Conservation (phyloP, 30 jellyfish, hydroid and myxozoan species). For the Rhopilema esculentum region DNA sequence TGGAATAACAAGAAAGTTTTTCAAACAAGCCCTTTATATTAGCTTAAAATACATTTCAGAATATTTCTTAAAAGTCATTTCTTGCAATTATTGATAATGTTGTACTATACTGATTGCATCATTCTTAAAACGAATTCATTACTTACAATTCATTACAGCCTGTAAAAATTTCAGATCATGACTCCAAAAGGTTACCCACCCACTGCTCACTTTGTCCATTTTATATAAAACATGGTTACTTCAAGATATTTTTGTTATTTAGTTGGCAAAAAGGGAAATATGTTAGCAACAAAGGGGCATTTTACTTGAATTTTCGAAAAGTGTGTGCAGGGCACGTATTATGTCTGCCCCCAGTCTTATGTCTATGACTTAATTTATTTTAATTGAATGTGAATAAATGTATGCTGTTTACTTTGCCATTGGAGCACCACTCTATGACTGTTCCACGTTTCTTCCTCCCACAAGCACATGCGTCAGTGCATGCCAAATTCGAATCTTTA, state of each 20-base stretch:
- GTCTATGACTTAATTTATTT: not conserved
- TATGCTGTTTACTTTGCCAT: conserved; percentile 28
- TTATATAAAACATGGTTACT: not conserved
- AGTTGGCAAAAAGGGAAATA: not conserved
- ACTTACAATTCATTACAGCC: not conserved
- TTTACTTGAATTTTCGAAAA: too few relatives aligned
- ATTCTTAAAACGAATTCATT: too few relatives aligned
- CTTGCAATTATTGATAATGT: not conserved
- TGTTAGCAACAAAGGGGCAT: not conserved
- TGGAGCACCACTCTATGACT: conserved; percentile 43
- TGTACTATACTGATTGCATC: too few relatives aligned
- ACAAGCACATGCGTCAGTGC: conserved; percentile 23
- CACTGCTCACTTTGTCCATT: not conserved
- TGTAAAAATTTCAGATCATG: not conserved
- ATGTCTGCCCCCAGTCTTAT: not conserved
- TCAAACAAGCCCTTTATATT: too few relatives aligned
- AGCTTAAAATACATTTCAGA: too few relatives aligned
- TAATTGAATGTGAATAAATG: not conserved
- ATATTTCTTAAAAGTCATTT: not conserved
- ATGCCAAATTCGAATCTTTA: conserved; percentile 35
- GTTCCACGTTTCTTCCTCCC: conserved; percentile 23
- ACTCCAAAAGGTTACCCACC: not conserved
- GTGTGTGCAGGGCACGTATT: not conserved
- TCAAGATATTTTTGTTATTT: not conserved
- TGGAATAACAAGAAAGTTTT: too few relatives aligned